Evolutionary conservation across 2,888 invertebrate species (phyloP), one percentile per base, ranked within the genome.

Genomic region (Sinotaia quadrata): DNA sequence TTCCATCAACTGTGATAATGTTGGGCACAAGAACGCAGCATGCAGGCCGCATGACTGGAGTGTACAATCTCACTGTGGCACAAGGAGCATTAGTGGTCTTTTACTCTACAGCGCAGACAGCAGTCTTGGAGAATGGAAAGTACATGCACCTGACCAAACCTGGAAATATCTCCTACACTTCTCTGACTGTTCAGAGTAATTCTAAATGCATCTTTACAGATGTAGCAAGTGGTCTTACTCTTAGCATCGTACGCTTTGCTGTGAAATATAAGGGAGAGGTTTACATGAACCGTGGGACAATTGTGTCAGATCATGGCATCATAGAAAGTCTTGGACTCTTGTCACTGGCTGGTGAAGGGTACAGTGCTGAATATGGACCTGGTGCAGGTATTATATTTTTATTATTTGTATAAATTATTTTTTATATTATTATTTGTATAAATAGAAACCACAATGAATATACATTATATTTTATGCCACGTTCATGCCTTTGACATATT

Each of bases 41-140:
- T 34, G 69, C 70, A 15, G 81, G 82, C 0, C 57, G 74, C n/a
- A 63, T 83, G 66, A 78, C 78, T 2, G 78, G 76, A 69, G 78
- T 83, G 8, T 81, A 82, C 49, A 81, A 82, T 49, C 62, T 83
- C 27, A 82, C 81, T 2, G 67, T 83, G 1, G 82, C 83, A 59
- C 80, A 81, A 41, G 79, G 80, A 7, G 78, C 81, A 1, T 67
- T 65, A n/a, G 72, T 69, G 2, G 62, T 71, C 8, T 81, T 82
- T 58, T 75, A 74, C 31, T 77, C 80, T 18, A 79, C 81, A 21
- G 76, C 78, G 5, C 79, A 74, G 47, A 83, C 83, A 24, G 83
- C 83, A n/a, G 68, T 79, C 24, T 69, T 81, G 31, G 79, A 81
- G 68, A 74, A 73, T 58, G 76, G 75, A 0, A 29, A 66, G 18